A percentile compares a stretch with the other conserved stretches of the same genome.
Evolutionary conservation across 2,113 vertebrate genomes (phyloP).

Genomic region (Festucalex cinctus): DNA sequence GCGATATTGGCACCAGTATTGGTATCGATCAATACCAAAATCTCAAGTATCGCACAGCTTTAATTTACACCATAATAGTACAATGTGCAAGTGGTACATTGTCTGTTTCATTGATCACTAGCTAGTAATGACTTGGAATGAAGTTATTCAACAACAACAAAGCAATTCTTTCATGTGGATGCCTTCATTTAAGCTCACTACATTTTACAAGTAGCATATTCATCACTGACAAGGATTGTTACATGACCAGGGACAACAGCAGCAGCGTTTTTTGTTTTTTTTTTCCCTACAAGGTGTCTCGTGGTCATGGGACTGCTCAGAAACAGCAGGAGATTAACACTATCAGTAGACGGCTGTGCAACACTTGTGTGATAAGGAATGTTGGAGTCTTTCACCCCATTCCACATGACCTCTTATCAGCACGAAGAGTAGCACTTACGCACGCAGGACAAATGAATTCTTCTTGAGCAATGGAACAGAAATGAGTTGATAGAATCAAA

Average conservation of each 20-base stretch:
- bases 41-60: too few relatives aligned
- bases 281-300: constrained; percentile 39
- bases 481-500: not conserved
- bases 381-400: constrained; percentile 52
- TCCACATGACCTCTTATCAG: constrained; percentile 43
- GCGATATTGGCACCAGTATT: too few relatives aligned
- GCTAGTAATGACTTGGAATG: too few relatives aligned
- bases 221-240: not conserved
- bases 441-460: not conserved
- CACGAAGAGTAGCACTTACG: constrained; percentile 4
- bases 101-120: too few relatives aligned
- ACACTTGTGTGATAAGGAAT: constrained; percentile 57
- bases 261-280: constrained; percentile 1
- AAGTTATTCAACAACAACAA: not conserved
- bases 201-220: not conserved
- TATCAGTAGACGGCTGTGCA: constrained; percentile 48
- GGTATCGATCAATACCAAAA: too few relatives aligned
- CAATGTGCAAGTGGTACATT: too few relatives aligned
- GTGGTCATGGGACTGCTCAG: constrained; percentile 50
- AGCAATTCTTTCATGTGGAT: not conserved
- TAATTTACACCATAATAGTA: too few relatives aligned
- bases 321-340: constrained; percentile 49
- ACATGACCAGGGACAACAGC: constrained; percentile 1
- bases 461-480: not conserved
- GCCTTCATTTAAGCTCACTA: too few relatives aligned